Base-by-base conservation (phyloP, 2,113 vertebrate species). In the Myotis brandtii region DNA sequence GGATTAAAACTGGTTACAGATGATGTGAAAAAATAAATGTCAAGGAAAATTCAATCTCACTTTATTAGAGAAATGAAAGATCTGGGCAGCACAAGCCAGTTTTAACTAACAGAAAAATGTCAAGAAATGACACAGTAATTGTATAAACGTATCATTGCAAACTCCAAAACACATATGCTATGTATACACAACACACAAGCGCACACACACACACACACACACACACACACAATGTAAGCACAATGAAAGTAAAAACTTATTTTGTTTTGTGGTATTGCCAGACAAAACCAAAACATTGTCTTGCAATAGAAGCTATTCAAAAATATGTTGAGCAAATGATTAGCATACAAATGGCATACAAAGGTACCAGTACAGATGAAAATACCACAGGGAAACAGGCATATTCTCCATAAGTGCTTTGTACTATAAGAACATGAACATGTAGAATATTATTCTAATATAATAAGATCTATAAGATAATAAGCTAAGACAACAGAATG, bases 51-150 rank as follows among this genome's bases (percentile, higher is more conserved):
- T 86, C 48, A 34, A 0, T 83, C 23, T 97, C 5, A 50, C 3
- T 94, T 95, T 46, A 25, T 69, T 70, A 86, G 70, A 83, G 64
- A 96, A 83, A 83, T 66, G 54, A 97, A 89, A 54, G 69, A 50
- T 23, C 32, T 86, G 69, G 13, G 13, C 27, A 88, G 17, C 50
- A 56, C 0, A 50, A 70, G 14, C 25, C 32, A 32, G 16, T n/a
- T 86, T 89, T 82, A 91, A 86, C 37, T 50, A 54, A 56, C 25
- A 85, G 27, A 30, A 81, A 91, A 92, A 70, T 34, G 85, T 54
- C 20, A 69, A 85, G 79, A 93, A 87, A 75, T 23, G 56, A 67
- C 43, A 12, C 21, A 34, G 37, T 32, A 69, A 40, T 34, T 30
- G 67, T 10, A 12, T 73, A 73, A 75, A 56, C 5, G 3, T 16